Percentiles rank a stretch among this genome's conserved stretches.
Evolutionary conservation across 2,113 vertebrate genomes (phyloP).

Genomic region (Lepus americanus): DNA sequence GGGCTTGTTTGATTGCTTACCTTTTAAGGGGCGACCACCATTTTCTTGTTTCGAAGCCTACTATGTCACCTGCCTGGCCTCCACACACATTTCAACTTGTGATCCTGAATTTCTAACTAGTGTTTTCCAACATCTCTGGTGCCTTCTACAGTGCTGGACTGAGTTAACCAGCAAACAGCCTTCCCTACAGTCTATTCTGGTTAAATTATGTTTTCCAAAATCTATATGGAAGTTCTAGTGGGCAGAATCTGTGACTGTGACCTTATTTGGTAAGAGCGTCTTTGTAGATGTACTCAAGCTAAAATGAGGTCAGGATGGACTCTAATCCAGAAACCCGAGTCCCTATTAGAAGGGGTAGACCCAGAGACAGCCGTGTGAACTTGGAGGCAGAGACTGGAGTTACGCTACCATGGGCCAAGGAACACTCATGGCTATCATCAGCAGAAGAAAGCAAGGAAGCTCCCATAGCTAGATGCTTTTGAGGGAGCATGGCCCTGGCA

Average conservation of each 20-base stretch:
- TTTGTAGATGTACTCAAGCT: not conserved
- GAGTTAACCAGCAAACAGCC: not conserved
- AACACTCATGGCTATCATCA: too few species aligned
- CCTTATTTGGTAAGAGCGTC: not conserved
- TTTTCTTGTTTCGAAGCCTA: not conserved
- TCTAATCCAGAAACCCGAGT: not conserved
- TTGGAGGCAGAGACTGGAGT: not conserved
- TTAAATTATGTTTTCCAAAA: not conserved
- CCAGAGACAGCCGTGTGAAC: not conserved
- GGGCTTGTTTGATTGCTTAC: not conserved
- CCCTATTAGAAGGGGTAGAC: not conserved
- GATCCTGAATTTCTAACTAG: not conserved
- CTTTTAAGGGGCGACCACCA: not conserved
- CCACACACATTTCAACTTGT: not conserved
- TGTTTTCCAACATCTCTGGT: not conserved
- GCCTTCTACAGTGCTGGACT: not conserved
- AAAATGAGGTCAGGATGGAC: not conserved
- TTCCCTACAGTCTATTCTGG: not conserved
- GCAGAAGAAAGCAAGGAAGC: not conserved
- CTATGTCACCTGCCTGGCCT: not conserved
- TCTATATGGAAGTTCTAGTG: not conserved
- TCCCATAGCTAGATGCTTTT: accelerated
- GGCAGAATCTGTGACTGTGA: not conserved
- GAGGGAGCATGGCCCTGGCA: not conserved
- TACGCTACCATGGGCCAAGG: not conserved